Conservation (phyloP, 2,797 vertebrate genomes). For the Clangula hyemalis region DNA sequence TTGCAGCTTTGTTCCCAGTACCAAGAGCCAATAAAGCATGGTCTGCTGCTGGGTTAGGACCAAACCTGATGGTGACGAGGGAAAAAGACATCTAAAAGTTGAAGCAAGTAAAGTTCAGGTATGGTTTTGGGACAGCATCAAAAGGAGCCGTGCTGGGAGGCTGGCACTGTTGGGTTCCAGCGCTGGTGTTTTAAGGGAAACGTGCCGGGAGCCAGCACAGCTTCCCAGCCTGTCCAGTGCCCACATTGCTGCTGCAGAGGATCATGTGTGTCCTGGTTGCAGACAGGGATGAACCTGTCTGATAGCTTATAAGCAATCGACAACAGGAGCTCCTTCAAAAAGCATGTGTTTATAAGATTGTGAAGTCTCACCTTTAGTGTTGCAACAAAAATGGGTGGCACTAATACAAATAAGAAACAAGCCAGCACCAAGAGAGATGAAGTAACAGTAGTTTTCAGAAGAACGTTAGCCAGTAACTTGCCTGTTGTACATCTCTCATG, state of each 20-base stretch:
- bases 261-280: fast-evolving
- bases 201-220: fast-evolving
- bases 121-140: neutral
- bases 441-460: neutral
- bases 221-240: neutral
- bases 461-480: neutral
- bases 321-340: neutral
- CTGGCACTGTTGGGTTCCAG: fast-evolving
- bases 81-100: neutral
- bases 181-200: fast-evolving
- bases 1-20: fast-evolving
- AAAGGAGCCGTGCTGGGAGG: neutral
- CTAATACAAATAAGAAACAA: neutral
- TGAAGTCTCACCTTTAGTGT: slow-evolving; percentile 26
- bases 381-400: neutral
- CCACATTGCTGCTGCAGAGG: neutral
- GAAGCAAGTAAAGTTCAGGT: too few relatives aligned
- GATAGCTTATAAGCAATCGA: neutral
- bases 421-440: neutral
- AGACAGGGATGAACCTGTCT: neutral
- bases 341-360: neutral
- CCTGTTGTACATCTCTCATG: fast-evolving
- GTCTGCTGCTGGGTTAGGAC: neutral
- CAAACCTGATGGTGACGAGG: fast-evolving
- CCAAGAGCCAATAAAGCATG: fast-evolving